Evolutionary conservation across 92 coral and sea anemone genomes (phyloP).

Genomic region (Isaurus tuberculatus): DNA sequence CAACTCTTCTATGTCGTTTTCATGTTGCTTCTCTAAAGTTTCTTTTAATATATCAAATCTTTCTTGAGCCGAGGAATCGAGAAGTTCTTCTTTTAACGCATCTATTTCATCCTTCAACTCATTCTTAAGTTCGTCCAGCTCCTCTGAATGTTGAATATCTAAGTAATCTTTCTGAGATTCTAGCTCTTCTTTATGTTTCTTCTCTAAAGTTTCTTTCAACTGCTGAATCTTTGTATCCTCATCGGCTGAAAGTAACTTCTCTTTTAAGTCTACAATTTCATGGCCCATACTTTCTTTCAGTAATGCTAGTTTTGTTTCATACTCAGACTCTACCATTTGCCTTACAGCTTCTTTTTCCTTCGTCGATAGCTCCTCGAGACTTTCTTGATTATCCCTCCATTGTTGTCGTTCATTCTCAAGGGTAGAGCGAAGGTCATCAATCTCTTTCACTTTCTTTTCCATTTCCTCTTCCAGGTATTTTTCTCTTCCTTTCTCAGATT

Average conservation of each 20-base stretch:
- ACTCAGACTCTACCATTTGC: conserved; percentile 32
- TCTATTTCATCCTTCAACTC: conserved; percentile 68
- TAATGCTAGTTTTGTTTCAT: conserved; percentile 52
- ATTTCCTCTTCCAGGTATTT: conserved; percentile 73
- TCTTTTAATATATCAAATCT: conserved; percentile 71
- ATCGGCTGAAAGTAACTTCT: conserved; percentile 70
- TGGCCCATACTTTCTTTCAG: conserved; percentile 64
- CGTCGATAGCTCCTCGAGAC: conserved; percentile 28
- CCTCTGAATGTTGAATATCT: conserved; percentile 73
- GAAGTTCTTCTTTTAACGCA: conserved; percentile 63
- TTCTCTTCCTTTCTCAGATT: conserved; percentile 56
- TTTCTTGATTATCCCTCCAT: conserved; percentile 58
- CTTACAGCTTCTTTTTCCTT: conserved; percentile 27
- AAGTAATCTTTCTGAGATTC: conserved; percentile 66
- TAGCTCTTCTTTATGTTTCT: conserved; percentile 73
- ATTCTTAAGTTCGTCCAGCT: conserved; percentile 72
- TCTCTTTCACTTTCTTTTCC: conserved; percentile 77
- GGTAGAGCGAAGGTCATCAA: conserved; percentile 62
- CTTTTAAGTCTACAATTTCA: conserved; percentile 75
- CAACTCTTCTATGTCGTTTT: conserved; percentile 72
- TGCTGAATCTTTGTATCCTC: conserved; percentile 69
- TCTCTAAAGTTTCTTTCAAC: conserved; percentile 73
- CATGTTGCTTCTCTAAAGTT: conserved; percentile 69
- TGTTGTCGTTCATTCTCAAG: conserved; percentile 71
- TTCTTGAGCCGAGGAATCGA: conserved; percentile 76